phyloP scores from a whole-genome alignment of 2,888 invertebrate genomes.

The Aromia moschata region DNA sequence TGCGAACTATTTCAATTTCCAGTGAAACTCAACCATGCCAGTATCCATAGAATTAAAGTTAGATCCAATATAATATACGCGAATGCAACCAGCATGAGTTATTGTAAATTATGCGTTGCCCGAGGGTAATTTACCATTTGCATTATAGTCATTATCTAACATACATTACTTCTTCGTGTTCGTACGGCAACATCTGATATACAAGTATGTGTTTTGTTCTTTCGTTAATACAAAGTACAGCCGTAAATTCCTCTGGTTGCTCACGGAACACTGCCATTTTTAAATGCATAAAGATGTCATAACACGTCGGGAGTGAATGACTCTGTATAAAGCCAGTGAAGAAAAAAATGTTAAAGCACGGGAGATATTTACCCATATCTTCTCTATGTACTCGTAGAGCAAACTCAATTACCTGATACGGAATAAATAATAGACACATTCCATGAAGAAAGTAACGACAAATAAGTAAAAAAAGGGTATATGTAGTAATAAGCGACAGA shows the following conservation, averaged over 20 bases:
- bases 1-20: slow-evolving; percentile 36
- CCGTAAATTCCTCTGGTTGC: slow-evolving; percentile 32
- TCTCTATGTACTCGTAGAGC: too few relatives aligned
- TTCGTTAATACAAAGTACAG: slow-evolving; percentile 21
- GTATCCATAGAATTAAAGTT: slow-evolving; percentile 34
- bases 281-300: too few relatives aligned
- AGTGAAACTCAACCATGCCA: slow-evolving; percentile 28
- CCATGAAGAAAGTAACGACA: too few relatives aligned
- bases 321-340: too few relatives aligned
- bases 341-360: too few relatives aligned
- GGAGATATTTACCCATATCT: too few relatives aligned
- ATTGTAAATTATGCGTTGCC: slow-evolving; percentile 44
- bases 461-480: too few relatives aligned
- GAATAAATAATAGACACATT: too few relatives aligned
- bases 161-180: slow-evolving; percentile 41
- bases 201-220: slow-evolving; percentile 30
- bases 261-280: too few relatives aligned
- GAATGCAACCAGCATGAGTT: slow-evolving; percentile 40
- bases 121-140: slow-evolving; percentile 43
- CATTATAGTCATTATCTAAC: slow-evolving; percentile 43
- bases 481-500: too few relatives aligned
- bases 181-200: slow-evolving; percentile 39
- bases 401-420: too few relatives aligned
- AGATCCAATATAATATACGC: slow-evolving; percentile 42
- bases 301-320: too few relatives aligned